A percentile compares a stretch with the other conserved stretches of the same genome.
phyloP scores from a whole-genome alignment of 2,888 invertebrate species.

The Orthonevra nobilis region DNA sequence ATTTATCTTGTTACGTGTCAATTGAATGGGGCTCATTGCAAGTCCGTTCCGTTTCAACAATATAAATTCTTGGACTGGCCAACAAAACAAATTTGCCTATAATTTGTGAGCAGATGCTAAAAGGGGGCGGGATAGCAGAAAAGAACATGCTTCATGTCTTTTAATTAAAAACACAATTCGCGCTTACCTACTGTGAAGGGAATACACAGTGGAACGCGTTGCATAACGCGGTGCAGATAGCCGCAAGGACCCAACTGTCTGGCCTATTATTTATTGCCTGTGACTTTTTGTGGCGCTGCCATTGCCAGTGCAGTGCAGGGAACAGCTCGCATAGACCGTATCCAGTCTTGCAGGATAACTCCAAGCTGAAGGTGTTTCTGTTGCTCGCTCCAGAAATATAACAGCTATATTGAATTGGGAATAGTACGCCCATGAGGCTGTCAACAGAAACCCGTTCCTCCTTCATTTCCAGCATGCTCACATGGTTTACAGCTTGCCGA shows the following conservation, averaged over 20 bases:
- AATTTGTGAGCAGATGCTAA: conserved; percentile 29
- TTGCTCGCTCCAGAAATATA: conserved; percentile 52
- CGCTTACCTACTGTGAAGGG: conserved; percentile 43
- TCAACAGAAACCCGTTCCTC: conserved; percentile 53
- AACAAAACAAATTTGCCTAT: conserved; percentile 25
- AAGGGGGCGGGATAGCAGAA: not conserved
- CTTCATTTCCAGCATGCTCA: conserved; percentile 25
- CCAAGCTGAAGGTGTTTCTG: conserved; percentile 61
- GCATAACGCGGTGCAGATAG: conserved; percentile 63
- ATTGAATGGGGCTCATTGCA: conserved; percentile 3
- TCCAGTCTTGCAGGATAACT: conserved; percentile 57
- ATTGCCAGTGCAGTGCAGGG: conserved; percentile 34
- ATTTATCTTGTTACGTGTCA: conserved; percentile 9
- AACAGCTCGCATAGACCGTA: no score
- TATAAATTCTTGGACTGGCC: conserved; percentile 17
- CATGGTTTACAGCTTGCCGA: conserved; percentile 59
- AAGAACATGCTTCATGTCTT: conserved; percentile 61
- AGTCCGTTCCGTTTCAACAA: conserved; percentile 20
- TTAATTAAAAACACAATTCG: conserved; percentile 70
- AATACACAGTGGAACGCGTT: conserved; percentile 46
- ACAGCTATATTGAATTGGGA: conserved; percentile 67
- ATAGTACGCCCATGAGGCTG: conserved; percentile 67
- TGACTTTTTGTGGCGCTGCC: conserved; percentile 60
- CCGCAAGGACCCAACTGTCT: conserved; percentile 67
- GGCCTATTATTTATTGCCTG: conserved; percentile 66